phyloP scores from a whole-genome alignment of 2,797 vertebrate genomes.

The Artibeus jamaicensis region DNA sequence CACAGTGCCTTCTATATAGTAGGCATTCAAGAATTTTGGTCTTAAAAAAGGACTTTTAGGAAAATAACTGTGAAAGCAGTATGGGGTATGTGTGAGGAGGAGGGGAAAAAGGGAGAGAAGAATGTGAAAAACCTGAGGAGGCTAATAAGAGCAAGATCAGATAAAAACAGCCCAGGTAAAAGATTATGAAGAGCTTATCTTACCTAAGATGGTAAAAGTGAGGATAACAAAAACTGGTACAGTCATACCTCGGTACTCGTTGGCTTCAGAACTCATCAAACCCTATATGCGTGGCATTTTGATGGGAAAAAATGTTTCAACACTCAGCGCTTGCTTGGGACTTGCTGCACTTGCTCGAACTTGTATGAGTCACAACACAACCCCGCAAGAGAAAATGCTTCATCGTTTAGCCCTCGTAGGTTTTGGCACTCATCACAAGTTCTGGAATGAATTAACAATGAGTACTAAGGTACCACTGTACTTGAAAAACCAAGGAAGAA shows the following conservation, averaged over 20 bases:
- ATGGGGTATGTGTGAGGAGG: background rate
- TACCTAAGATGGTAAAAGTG: background rate
- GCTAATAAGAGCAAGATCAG: background rate
- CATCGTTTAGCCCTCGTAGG: too few species aligned
- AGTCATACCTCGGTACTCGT: background rate
- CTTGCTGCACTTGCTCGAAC: too few species aligned
- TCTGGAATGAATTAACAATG: background rate
- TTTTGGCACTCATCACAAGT: background rate
- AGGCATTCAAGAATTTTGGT: background rate
- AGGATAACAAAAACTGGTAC: background rate
- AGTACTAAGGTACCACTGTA: background rate
- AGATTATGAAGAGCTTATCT: background rate
- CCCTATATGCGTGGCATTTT: background rate
- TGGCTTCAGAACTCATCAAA: background rate
- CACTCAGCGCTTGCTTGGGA: too few species aligned
- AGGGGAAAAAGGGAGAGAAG: background rate
- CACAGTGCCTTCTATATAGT: background rate
- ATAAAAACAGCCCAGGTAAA: background rate
- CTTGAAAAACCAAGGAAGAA: background rate
- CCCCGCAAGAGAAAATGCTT: too few species aligned
- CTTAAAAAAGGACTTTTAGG: background rate
- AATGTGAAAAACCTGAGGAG: background rate
- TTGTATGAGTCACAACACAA: too few species aligned
- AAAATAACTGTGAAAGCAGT: slow-evolving; percentile 24
- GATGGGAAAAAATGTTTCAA: too few species aligned